Base-by-base conservation (phyloP, 2,888 invertebrate genomes). In the Scaptomyza parva region DNA sequence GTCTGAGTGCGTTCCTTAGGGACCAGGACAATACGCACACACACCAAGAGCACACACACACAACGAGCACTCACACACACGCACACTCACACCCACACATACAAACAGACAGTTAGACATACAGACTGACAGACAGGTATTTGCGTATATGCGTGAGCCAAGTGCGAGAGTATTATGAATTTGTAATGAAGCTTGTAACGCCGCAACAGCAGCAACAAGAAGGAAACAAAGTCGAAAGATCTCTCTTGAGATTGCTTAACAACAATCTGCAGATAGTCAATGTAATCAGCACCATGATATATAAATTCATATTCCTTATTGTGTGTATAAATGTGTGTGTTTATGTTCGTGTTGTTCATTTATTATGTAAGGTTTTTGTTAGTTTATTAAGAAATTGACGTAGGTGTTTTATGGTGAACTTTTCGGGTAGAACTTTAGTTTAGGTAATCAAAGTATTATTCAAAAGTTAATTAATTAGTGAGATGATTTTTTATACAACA, bases 91-190 rank as follows among this genome's bases (percentile, higher is more conserved):
- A n/a, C n/a, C n/a, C n/a, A n/a, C n/a, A n/a, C n/a, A n/a, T n/a
- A n/a, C n/a, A n/a, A n/a, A n/a, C 44, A 18, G 1, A n/a, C 20
- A 22, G 18, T 41, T 53, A 18, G 33, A 55, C 47, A 60, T 11
- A 53, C 11, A 22, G 17, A 50, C 17, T 33, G 52, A 66, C 68
- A 44, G 52, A 66, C 68, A 44, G 57, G 44, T 20, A 11, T 11
- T 8, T n/a, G 28, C 12, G 18, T 20, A 37, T 20, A 11, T 9
- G 11, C 11, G 28, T 12, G 18, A 18, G 51, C 47, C 37, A 37
- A 37, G 17, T 37, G 37, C 41, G 44, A 44, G 44, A 44, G 71
- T 37, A 76, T 79, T 83, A 86, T 81, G 86, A 86, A 81, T 81
- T 64, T 60, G 60, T 79, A 83, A 81, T 86, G 68, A 47, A 37